Evolutionary conservation across 2,888 invertebrate species (phyloP), one percentile per base, ranked within the genome.

Genomic region (Trichopria drosophilae): DNA sequence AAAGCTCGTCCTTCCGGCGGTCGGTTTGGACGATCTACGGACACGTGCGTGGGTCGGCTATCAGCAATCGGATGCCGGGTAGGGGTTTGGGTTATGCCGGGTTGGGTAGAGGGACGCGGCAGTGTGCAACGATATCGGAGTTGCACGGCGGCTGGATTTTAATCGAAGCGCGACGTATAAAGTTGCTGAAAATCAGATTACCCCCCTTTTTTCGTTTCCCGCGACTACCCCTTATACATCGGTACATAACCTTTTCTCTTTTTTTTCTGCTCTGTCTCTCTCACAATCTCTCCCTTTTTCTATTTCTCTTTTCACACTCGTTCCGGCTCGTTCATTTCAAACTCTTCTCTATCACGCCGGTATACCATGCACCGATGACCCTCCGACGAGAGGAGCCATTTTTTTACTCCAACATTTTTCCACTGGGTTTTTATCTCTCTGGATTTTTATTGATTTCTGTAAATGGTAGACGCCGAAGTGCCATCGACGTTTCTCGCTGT

Each of bases 161-260:
- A 71, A 72, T 69, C 68, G 69, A 69, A 69, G 67, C 66, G 69
- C 68, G 65, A 68, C 65, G 68, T 72, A 72, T 71, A 69, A 72
- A 73, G 68, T 71, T 72, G 68, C 71, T 66, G 71, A 70, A 71
- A 71, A 72, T 72, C 67, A 68, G 68, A 72, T 72, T 71, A 71
- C 66, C 65, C 62, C 62, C 26, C n/a, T 10, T 26, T 26, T 26
- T n/a, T 10, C n/a, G n/a, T 26, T 26, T n/a, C 53, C 31, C 51
- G 49, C 53, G 50, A 18, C 49, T n/a, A n/a, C n/a, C n/a, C n/a
- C n/a, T n/a, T n/a, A n/a, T n/a, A n/a, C n/a, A n/a, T n/a, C n/a
- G n/a, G n/a, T n/a, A n/a, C 42, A 41, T 47, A 35, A 40, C 50
- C 43, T 40, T 52, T 44, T 34, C 49, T 24, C 48, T 57, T 51